Evolutionary conservation across 2,888 invertebrate species (phyloP).

Genomic region (Drosophila stalkeri): DNA sequence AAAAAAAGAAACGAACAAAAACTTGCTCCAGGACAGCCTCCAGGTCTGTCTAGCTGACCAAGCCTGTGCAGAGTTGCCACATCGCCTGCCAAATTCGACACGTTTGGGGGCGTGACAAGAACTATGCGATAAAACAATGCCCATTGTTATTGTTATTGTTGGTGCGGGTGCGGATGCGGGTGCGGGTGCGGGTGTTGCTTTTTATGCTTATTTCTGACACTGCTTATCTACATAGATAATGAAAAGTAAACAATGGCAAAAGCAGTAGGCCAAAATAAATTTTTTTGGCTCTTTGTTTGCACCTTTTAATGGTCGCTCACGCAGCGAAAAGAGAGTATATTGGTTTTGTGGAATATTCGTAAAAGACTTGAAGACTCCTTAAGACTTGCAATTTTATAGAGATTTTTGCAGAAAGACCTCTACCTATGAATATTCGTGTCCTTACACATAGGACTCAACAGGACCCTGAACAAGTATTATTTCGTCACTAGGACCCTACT

Average conservation of each 20-base stretch:
- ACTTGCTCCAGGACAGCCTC: slow-evolving; percentile 35
- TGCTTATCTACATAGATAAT: slow-evolving; percentile 77
- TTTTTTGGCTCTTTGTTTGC: slow-evolving; percentile 19
- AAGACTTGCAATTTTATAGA: too few relatives aligned
- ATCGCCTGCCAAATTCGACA: slow-evolving; percentile 59
- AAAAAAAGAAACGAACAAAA: not conserved
- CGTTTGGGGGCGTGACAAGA: slow-evolving; percentile 51
- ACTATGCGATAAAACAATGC: slow-evolving; percentile 38
- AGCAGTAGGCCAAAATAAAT: slow-evolving; percentile 36
- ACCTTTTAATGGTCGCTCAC: slow-evolving; percentile 3
- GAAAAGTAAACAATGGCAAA: slow-evolving; percentile 73
- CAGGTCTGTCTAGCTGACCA: not conserved
- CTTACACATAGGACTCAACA: not conserved
- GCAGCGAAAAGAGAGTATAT: not conserved
- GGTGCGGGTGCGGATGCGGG: slow-evolving; percentile 7
- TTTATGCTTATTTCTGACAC: slow-evolving; percentile 63
- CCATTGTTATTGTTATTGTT: slow-evolving; percentile 40
- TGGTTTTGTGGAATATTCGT: not conserved
- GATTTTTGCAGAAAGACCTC: too few relatives aligned
- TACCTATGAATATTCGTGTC: too few relatives aligned
- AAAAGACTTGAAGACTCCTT: too few relatives aligned
- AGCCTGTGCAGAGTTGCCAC: slow-evolving; percentile 15
- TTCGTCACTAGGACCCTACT: not conserved
- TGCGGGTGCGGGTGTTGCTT: slow-evolving; percentile 37
- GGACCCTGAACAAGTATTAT: not conserved